These are phyloP conservation scores for Drosophila tanythrix DNA, from an alignment of 2,888 invertebrate genomes.

Conservation along the genomic window DNA sequence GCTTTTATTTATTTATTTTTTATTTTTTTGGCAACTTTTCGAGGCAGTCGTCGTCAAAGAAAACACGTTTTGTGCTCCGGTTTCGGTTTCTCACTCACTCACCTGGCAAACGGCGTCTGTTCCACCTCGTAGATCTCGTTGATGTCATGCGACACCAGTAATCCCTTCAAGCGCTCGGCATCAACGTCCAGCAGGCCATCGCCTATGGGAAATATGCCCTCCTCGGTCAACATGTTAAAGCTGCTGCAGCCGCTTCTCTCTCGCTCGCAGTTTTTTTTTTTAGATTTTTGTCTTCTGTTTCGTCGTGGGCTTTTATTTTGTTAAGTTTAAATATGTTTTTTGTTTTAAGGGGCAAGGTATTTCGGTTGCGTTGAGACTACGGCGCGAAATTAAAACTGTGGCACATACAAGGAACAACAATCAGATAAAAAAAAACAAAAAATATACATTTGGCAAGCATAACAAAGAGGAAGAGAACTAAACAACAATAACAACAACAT, in stretches of 20 bases:
- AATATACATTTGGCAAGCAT: constrained; percentile 14
- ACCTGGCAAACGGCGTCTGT: constrained; percentile 94
- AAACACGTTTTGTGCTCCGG: constrained; percentile 56
- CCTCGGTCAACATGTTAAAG: constrained; percentile 83
- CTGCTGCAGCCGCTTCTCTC: constrained; percentile 47
- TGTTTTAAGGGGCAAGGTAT: constrained; percentile 13
- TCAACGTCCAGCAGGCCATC: constrained; percentile 91
- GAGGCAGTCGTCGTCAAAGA: constrained; percentile 11
- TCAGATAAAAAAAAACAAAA: background rate
- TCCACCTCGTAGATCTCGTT: constrained; percentile 92
- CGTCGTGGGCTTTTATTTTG: constrained; percentile 26
- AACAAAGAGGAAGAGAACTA: constrained; percentile 24
- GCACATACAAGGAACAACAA: constrained; percentile 32
- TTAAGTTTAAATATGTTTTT: constrained; percentile 17
- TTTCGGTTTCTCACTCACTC: constrained; percentile 75
- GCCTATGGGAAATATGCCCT: constrained; percentile 85
- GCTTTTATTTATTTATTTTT: constrained; percentile 34
- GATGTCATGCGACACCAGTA: constrained; percentile 91
- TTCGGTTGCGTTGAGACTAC: constrained; percentile 35
- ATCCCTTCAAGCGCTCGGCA: constrained; percentile 88
- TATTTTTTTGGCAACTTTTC: constrained; percentile 53
- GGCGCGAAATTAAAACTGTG: constrained; percentile 53
- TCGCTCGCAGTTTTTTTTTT: constrained; percentile 9
- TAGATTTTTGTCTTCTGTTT: constrained; percentile 31
- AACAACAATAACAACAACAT: constrained; percentile 19